Evolutionary conservation across 2,797 vertebrate genomes (phyloP).

Genomic region (Amphiprion clarkii): DNA sequence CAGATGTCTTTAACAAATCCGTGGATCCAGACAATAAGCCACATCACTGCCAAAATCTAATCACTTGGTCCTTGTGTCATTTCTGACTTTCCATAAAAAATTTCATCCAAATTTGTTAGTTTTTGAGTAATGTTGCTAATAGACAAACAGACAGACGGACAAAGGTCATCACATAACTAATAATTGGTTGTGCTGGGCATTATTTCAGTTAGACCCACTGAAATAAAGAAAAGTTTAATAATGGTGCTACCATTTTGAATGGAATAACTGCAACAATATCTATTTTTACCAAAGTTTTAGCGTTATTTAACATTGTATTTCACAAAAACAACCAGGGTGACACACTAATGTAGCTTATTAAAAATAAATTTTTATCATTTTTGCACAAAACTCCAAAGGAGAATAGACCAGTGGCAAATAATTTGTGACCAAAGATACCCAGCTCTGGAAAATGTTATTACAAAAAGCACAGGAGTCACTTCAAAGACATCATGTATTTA

Average conservation of each 20-base stretch:
- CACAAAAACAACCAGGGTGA: not conserved
- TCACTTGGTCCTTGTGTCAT: too few species aligned
- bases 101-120: too few species aligned
- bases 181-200: not conserved
- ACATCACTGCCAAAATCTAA: too few species aligned
- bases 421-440: not conserved
- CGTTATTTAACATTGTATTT: not conserved
- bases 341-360: not conserved
- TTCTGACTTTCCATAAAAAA: too few species aligned
- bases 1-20: too few species aligned
- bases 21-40: too few species aligned
- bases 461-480: not conserved
- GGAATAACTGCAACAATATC: not conserved
- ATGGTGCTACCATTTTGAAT: not conserved
- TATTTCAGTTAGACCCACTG: not conserved
- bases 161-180: not conserved
- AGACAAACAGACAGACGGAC: too few species aligned
- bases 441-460: not conserved
- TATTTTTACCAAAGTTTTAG: not conserved
- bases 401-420: slow-evolving; percentile 14
- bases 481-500: not conserved
- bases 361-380: not conserved
- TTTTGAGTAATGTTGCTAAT: too few species aligned
- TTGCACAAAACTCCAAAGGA: not conserved
- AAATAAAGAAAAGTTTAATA: not conserved